A percentile compares a stretch with the other conserved stretches of the same genome.
phyloP scores from a whole-genome alignment of 2,797 vertebrate species.

The Huso huso region DNA sequence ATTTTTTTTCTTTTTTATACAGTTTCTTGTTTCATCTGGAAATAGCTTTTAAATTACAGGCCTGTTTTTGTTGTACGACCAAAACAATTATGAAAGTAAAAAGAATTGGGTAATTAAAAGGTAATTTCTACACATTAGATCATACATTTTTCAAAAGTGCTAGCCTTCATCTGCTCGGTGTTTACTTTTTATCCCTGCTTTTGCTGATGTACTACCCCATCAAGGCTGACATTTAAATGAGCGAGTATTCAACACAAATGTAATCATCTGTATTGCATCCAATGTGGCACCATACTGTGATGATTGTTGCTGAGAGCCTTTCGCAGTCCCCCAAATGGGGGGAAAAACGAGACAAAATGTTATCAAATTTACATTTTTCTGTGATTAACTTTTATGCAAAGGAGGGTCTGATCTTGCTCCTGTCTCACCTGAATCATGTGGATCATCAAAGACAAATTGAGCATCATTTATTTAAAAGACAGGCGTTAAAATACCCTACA shows the following conservation, averaged over 20 bases:
- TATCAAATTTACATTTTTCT: constrained; percentile 84
- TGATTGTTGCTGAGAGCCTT: constrained; percentile 86
- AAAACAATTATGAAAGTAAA: constrained; percentile 82
- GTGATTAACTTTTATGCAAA: constrained; percentile 89
- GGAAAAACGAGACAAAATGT: constrained; percentile 69
- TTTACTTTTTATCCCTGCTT: constrained; percentile 59
- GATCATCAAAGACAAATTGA: constrained; percentile 81
- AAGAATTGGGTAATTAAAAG: constrained; percentile 77
- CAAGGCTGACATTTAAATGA: constrained; percentile 98
- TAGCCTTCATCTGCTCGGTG: constrained; percentile 66
- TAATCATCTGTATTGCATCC: constrained; percentile 86
- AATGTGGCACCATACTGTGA: constrained; percentile 81
- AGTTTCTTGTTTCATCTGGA: constrained; percentile 65
- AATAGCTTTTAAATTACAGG: constrained; percentile 70
- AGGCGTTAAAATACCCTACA: constrained; percentile 75
- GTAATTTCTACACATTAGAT: constrained; percentile 83
- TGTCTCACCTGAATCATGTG: constrained; percentile 81
- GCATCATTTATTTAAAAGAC: constrained; percentile 77
- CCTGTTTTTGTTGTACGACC: constrained; percentile 65
- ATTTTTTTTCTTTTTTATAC: constrained; percentile 17
- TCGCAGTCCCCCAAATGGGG: constrained; percentile 62
- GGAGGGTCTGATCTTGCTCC: constrained; percentile 66
- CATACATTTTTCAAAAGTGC: constrained; percentile 64
- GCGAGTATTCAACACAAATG: constrained; percentile 87
- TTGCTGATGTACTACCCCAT: constrained; percentile 66